Evolutionary conservation across 2,888 invertebrate genomes (phyloP).

Genomic region (Aphelenchoides bicaudatus): DNA sequence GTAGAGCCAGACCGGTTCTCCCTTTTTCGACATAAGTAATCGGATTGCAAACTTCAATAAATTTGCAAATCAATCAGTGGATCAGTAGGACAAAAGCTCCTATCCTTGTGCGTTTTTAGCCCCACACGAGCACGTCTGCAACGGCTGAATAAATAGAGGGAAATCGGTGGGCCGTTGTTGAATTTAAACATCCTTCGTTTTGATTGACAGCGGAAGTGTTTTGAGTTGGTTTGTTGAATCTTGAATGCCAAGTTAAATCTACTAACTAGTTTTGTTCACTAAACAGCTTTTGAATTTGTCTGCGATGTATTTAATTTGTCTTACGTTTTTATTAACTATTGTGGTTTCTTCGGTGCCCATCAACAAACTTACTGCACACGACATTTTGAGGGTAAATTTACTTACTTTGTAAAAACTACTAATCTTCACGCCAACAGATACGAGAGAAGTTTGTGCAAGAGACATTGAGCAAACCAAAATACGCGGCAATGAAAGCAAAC

Average conservation of each 20-base stretch:
- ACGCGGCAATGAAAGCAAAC: slow-evolving; percentile 5
- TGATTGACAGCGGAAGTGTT: slow-evolving; percentile 6
- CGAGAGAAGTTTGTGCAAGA: slow-evolving; percentile 13
- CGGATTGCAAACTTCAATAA: too few species aligned
- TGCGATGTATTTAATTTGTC: neutral
- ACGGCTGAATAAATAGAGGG: too few species aligned
- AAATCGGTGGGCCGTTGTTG: too few species aligned
- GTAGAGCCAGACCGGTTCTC: too few species aligned
- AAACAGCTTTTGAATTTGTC: neutral
- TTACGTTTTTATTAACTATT: neutral
- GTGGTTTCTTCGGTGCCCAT: neutral
- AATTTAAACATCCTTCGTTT: too few species aligned
- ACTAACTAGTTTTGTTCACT: too few species aligned
- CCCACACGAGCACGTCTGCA: too few species aligned
- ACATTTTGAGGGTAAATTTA: neutral
- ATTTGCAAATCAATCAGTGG: too few species aligned
- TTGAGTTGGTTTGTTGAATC: slow-evolving; percentile 5
- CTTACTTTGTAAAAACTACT: neutral
- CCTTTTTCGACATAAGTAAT: too few species aligned
- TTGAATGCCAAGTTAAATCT: too few species aligned
- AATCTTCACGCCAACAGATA: slow-evolving; percentile 12
- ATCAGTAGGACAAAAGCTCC: too few species aligned
- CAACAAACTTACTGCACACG: neutral
- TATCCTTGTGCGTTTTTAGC: too few species aligned
- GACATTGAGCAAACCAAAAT: slow-evolving; percentile 14